Base-by-base conservation (phyloP, 2,888 invertebrate species). In the Apotomis turbidana region DNA sequence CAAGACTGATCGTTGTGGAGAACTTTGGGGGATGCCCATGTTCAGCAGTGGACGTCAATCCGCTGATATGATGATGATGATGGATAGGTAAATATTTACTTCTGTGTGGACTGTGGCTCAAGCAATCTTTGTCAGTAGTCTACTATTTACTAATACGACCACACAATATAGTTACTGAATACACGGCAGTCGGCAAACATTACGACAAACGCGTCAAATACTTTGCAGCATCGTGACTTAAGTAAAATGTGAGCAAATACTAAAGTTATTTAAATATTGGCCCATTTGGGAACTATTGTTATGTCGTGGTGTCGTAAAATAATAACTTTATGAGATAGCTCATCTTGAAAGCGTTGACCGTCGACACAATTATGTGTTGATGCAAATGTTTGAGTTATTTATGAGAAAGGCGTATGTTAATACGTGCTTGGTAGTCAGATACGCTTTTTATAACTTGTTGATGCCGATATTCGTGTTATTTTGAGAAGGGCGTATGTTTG, bases 201-300 rank as follows among this genome's bases (percentile, higher is more conserved):
- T 76, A 73, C 76, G 72, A 75, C 74, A 74, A 75, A 75, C 76
- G 73, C 75, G 74, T 77, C 59, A 64, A 75, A 76, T 73, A 80
- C 66, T 76, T 74, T 75, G 70, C 61, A 66, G 52, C 62, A 49
- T 68, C 62, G 59, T 68, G 70, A 67, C 67, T 57, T 63, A 41
- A 57, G 57, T 59, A 52, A 58, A 61, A 61, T 59, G 59, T 69
- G 46, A 66, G 49, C 63, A 59, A 73, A 73, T 70, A 61, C 57
- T 59, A 71, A 27, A 27, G 51, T 54, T 71, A 67, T 71, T 64
- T 57, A 46, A 61, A 67, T 67, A 71, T 71, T 55, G 67, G 59
- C 62, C 61, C 6, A 57, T 70, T 70, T 51, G 27, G 49, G 62
- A 63, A 58, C 63, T 63, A 63, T 70, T 57, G 57, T 70, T 49